Conservation (phyloP, 2,888 invertebrate genomes). For the Sarcophaga variegata region DNA sequence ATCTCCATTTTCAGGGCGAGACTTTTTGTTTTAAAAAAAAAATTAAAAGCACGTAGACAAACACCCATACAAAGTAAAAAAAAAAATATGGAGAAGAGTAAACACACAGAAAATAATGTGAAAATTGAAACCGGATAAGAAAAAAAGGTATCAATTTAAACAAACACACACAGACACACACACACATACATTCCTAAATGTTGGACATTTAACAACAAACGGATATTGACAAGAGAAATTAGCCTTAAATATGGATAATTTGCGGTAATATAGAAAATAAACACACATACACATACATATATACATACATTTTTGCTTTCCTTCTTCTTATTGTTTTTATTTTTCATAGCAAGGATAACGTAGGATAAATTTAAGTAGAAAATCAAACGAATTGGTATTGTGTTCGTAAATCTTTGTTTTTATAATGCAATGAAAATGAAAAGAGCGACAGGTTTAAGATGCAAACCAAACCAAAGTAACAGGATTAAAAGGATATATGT, state of each 20-base stretch:
- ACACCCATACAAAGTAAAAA: not conserved
- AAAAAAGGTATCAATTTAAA: not conserved
- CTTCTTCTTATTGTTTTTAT: too few species aligned
- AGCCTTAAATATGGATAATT: slow-evolving; percentile 53
- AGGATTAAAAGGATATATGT: too few species aligned
- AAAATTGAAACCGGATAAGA: slow-evolving; percentile 1
- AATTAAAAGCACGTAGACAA: too few species aligned
- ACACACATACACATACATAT: not conserved
- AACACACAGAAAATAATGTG: not conserved
- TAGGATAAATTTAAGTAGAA: too few species aligned
- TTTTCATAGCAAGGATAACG: too few species aligned
- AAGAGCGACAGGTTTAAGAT: too few species aligned
- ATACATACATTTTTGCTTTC: not conserved
- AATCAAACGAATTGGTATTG: too few species aligned
- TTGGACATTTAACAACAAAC: slow-evolving; percentile 34
- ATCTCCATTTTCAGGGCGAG: not conserved
- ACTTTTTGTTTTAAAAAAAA: too few species aligned
- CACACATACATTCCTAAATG: not conserved
- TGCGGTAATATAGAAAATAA: slow-evolving; percentile 42
- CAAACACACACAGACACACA: not conserved
- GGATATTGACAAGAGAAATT: slow-evolving; percentile 59
- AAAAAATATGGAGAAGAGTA: not conserved
- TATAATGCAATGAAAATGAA: too few species aligned
- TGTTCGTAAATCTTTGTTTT: too few species aligned
- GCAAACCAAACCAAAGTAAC: too few species aligned